Evolutionary conservation across 2,797 vertebrate species (phyloP), one percentile per base, ranked within the genome.

Genomic region (Chloroceryle amazona): DNA sequence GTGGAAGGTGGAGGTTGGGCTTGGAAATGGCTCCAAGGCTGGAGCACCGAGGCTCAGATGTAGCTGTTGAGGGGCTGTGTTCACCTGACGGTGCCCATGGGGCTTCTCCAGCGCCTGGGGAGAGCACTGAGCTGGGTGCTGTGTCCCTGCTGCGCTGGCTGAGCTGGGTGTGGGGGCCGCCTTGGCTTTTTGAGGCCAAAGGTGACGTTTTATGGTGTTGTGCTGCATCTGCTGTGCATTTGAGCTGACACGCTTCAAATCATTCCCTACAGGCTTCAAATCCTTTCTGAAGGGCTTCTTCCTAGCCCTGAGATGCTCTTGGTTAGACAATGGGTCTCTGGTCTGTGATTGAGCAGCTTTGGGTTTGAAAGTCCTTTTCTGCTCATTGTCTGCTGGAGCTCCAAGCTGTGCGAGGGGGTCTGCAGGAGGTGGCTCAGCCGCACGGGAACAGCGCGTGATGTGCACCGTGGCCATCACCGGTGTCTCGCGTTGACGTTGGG

Each of bases 81-180:
- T 8, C 10, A 13, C 18, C 13, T 1, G 1, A 11, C 10, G 3
- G 46, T 12, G 13, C n/a, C 18, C 17, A 0, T 0, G 0, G 62
- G 51, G 33, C 37, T 39, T 3, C 4, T 28, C 26, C 44, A 28
- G 61, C n/a, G 3, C 21, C 31, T 20, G 1, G 22, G 13, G 7
- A 10, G 9, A 13, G 78, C 54, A 2, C 1, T 10, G 49, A 15
- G 47, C 39, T 3, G 11, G 1, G 11, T 2, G 54, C 13, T 31
- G 39, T 5, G 25, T 4, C 33, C 25, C 42, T n/a, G 44, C 29
- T 26, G 67, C 6, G 18, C 5, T 6, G 3, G 26, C 22, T 29
- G 4, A 5, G 7, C 28, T 46, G 13, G 4, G 49, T 5, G 1
- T 0, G 1, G 12, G 28, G 31, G 19, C 4, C 23, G 18, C 4